A percentile compares a stretch with the other conserved stretches of the same genome.
Evolutionary conservation across 2,888 invertebrate species (phyloP).

Genomic region (Atethmia centrago): DNA sequence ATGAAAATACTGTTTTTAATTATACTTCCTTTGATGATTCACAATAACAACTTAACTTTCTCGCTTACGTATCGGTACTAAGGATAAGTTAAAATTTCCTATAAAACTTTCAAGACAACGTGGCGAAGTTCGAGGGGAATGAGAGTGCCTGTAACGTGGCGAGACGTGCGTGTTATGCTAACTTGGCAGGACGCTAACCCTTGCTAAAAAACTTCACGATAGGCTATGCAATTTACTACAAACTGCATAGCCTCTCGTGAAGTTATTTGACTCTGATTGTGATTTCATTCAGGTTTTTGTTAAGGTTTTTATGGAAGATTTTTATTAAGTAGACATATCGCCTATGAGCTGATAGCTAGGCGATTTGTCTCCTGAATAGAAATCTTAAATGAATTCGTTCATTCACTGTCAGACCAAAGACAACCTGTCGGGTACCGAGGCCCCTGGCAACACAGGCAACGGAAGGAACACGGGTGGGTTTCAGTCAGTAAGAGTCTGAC

Average conservation of each 20-base stretch:
- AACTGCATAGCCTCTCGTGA: too few relatives aligned
- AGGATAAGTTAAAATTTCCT: conserved; percentile 25
- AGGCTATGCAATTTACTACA: too few relatives aligned
- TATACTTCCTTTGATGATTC: not conserved
- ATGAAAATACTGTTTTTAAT: not conserved
- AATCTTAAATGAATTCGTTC: not conserved
- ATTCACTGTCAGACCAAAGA: not conserved
- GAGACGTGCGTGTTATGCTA: conserved; percentile 48
- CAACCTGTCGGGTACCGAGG: too few relatives aligned
- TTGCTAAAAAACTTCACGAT: conserved; percentile 23
- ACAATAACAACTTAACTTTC: not conserved
- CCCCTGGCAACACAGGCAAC: too few relatives aligned
- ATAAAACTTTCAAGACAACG: conserved; percentile 44
- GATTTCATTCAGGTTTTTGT: too few relatives aligned
- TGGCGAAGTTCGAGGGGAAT: conserved; percentile 17
- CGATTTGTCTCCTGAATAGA: too few relatives aligned
- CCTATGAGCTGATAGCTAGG: too few relatives aligned
- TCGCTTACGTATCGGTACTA: not conserved
- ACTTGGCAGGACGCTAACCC: conserved; percentile 40
- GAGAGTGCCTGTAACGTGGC: conserved; percentile 32
- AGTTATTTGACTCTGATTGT: too few relatives aligned
- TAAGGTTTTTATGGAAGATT: too few relatives aligned
- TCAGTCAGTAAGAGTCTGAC: too few relatives aligned
- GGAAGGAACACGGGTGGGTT: too few relatives aligned
- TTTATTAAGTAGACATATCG: too few relatives aligned